Conservation (phyloP, 1,140 invertebrate genomes). For the Brachionus angularis region DNA sequence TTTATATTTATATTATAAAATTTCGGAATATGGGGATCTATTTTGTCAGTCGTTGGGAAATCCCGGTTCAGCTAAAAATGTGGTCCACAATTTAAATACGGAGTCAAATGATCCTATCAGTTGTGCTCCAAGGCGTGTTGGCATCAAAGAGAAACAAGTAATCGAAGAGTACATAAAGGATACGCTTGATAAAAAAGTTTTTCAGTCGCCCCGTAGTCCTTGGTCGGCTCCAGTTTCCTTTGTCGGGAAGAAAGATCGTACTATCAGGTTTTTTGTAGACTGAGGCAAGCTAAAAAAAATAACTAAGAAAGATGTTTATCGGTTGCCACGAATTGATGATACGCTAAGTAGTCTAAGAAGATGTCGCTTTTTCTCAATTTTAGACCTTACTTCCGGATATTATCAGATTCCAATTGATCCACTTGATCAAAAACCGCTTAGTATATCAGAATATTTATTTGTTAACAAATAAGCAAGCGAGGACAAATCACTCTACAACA, state of each 20-base stretch:
- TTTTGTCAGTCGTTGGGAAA: not conserved
- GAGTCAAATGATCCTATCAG: not conserved
- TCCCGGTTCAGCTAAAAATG: not conserved
- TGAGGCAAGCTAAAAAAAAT: conserved; percentile 23
- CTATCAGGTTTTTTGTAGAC: conserved; percentile 9
- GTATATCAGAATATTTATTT: too few species aligned
- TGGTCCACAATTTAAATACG: conserved; percentile 10
- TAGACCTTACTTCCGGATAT: conserved; percentile 31
- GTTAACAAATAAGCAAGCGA: too few species aligned
- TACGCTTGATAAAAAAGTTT: not conserved
- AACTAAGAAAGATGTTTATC: conserved; percentile 36
- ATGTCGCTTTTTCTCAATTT: not conserved
- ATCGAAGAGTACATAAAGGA: not conserved
- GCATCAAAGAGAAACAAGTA: not conserved
- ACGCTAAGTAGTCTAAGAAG: not conserved
- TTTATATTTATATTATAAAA: too few species aligned
- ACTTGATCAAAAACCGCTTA: not conserved
- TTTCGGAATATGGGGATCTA: not conserved
- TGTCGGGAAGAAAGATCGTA: conserved; percentile 30
- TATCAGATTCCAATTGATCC: not conserved
- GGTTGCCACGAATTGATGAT: conserved; percentile 27
- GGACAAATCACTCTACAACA: too few species aligned
- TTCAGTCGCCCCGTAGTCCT: not conserved
- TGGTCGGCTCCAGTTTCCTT: conserved; percentile 26
- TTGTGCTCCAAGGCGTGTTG: not conserved